Conservation (phyloP, 2,888 invertebrate genomes). For the Acrobasis repandana region DNA sequence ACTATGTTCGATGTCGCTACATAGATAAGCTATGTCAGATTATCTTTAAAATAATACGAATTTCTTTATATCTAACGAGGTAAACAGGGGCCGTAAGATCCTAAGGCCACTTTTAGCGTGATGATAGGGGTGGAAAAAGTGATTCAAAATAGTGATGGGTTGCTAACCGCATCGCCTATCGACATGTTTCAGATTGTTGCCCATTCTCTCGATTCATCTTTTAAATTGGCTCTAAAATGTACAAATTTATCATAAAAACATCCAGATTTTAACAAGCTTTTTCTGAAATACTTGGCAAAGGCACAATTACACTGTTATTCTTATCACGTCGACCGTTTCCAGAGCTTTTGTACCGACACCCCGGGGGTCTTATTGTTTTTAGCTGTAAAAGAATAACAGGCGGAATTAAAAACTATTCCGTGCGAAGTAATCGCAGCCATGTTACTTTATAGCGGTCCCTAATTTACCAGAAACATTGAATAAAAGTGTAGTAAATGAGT, state of each 20-base stretch:
- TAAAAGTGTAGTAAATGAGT: conserved; percentile 39
- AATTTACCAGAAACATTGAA: conserved; percentile 37
- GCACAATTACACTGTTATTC: neutral
- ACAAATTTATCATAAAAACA: neutral
- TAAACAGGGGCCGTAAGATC: too few relatives aligned
- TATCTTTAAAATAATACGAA: too few relatives aligned
- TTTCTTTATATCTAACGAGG: too few relatives aligned
- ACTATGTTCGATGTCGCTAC: too few relatives aligned
- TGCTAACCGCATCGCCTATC: too few relatives aligned
- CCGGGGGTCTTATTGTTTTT: conserved; percentile 3
- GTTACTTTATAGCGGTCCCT: conserved; percentile 29
- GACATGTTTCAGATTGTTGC: too few relatives aligned
- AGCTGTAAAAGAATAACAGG: conserved; percentile 5
- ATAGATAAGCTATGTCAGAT: too few relatives aligned
- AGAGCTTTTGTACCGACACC: neutral
- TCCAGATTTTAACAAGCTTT: neutral
- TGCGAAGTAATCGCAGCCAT: conserved; percentile 16
- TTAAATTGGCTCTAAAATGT: too few relatives aligned
- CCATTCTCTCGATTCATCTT: too few relatives aligned
- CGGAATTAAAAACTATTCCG: conserved; percentile 9
- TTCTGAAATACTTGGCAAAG: neutral
- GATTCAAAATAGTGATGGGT: too few relatives aligned
- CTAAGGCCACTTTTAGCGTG: too few relatives aligned
- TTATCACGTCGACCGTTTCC: neutral
- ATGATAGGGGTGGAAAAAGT: too few relatives aligned